Conservation (phyloP, 2,888 invertebrate species). For the Plagodis dolabraria region DNA sequence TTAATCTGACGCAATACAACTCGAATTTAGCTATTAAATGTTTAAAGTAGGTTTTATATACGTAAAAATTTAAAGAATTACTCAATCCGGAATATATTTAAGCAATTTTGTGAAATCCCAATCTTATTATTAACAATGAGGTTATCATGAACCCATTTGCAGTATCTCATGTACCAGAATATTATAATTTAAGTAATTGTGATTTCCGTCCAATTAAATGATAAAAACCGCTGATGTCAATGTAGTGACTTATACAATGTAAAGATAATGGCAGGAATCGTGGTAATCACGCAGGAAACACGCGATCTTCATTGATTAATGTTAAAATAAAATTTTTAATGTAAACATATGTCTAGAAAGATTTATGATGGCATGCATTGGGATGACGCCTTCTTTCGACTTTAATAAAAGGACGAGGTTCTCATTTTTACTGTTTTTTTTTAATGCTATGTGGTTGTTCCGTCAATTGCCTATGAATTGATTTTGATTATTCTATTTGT, state of each 20-base stretch:
- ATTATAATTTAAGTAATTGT: background rate
- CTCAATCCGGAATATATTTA: background rate
- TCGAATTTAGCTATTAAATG: too few relatives aligned
- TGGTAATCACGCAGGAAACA: conserved; percentile 33
- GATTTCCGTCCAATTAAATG: background rate
- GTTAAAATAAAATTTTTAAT: too few relatives aligned
- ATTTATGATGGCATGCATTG: too few relatives aligned
- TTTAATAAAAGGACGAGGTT: too few relatives aligned
- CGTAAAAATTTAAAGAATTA: background rate
- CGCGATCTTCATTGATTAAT: background rate
- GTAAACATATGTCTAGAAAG: too few relatives aligned
- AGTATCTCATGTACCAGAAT: too few relatives aligned
- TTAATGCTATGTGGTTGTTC: too few relatives aligned
- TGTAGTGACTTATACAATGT: background rate
- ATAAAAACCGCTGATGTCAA: background rate
- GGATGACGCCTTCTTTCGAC: too few relatives aligned
- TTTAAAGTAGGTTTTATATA: background rate
- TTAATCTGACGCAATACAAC: too few relatives aligned
- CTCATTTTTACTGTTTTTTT: too few relatives aligned
- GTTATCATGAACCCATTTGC: background rate
- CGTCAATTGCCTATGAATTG: too few relatives aligned
- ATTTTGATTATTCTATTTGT: too few relatives aligned
- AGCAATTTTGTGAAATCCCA: background rate
- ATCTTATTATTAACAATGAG: background rate
- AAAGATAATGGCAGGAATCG: conserved; percentile 19